Evolutionary conservation across 2,797 vertebrate species (phyloP).

Genomic region (Protonibea diacanthus): DNA sequence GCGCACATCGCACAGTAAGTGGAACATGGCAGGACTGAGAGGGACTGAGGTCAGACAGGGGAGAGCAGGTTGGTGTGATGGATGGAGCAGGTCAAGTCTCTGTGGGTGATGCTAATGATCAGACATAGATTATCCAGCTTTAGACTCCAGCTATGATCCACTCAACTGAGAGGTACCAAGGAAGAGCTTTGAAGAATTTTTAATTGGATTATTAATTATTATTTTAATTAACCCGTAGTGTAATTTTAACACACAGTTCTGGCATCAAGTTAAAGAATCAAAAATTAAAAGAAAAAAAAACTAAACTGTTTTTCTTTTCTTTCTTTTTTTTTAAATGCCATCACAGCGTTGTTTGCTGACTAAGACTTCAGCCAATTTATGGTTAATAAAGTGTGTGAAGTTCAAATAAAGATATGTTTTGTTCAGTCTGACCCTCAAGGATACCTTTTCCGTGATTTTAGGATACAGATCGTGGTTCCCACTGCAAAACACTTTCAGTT

Average conservation of each 20-base stretch:
- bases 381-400: neutral
- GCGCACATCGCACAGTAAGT: conserved; percentile 6
- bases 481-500: neutral
- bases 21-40: conserved; percentile 4
- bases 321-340: neutral
- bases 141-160: conserved; percentile 64
- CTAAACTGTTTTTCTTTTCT: neutral
- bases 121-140: conserved; percentile 70
- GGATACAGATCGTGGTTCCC: neutral
- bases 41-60: conserved; percentile 53
- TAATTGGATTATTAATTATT: too few relatives aligned
- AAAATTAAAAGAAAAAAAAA: neutral
- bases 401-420: neutral
- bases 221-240: too few relatives aligned
- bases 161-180: conserved; percentile 41
- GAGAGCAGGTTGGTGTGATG: conserved; percentile 60
- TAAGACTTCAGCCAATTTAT: neutral
- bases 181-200: neutral
- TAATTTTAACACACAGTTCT: neutral
- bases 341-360: neutral
- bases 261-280: neutral
- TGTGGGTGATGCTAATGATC: conserved; percentile 66
- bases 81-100: conserved; percentile 70
- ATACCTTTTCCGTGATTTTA: too few relatives aligned
- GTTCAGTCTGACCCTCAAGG: neutral